These are phyloP conservation scores for Coelinius sp. DNA, from an alignment of 2,888 invertebrate species.

Conservation along the genomic window DNA sequence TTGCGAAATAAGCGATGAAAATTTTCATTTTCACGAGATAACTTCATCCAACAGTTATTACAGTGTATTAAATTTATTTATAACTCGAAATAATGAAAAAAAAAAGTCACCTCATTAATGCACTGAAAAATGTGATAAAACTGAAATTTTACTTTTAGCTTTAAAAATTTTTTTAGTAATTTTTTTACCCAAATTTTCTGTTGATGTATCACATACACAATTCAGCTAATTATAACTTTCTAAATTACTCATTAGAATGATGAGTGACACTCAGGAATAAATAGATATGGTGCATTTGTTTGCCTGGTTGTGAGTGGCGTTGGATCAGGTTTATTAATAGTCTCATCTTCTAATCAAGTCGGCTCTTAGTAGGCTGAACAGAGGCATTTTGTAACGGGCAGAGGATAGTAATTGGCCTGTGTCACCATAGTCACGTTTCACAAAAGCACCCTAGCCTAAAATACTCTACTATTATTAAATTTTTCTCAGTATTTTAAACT, in stretches of 20 bases:
- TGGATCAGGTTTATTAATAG: conserved; percentile 29
- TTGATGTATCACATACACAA: no score
- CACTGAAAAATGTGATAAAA: no score
- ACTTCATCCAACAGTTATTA: background rate
- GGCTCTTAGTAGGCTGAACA: background rate
- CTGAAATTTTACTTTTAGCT: no score
- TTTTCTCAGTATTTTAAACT: background rate
- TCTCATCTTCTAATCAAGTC: conserved; percentile 2
- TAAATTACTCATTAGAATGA: background rate
- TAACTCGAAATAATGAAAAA: no score
- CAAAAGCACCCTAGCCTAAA: background rate
- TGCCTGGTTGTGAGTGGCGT: background rate
- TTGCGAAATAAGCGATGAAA: background rate
- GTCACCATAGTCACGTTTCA: background rate
- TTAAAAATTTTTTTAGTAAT: no score
- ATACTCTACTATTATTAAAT: no score
- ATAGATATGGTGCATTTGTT: background rate
- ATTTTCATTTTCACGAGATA: background rate
- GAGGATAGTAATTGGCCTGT: conserved; percentile 27
- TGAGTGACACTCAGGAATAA: background rate
- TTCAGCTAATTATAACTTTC: no score
- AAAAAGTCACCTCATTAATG: no score
- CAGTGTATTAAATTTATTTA: background rate
- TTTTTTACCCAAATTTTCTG: no score
- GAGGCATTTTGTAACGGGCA: conserved; percentile 2